Evolutionary conservation across 2,888 invertebrate species (phyloP), one percentile per base, ranked within the genome.

Genomic region (Lissocephala sabroskyi): DNA sequence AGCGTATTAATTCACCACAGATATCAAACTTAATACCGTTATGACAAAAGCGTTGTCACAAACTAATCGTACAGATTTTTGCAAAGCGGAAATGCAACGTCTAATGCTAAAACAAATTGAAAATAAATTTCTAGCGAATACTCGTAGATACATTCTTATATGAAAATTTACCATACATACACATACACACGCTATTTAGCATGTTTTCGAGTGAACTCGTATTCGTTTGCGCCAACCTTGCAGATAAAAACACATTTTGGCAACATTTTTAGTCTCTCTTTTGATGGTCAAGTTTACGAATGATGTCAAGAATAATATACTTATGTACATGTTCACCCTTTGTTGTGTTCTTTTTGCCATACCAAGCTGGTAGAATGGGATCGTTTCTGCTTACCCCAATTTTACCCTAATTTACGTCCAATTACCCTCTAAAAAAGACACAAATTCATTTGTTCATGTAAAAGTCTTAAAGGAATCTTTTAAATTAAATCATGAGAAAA

Each of bases 11-110:
- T 23, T 7, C 23, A 23, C 23, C 23, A 23, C 23, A 23, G 4
- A 23, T 7, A 23, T n/a, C 4, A 23, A 23, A 23, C 4, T 23
- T 23, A 23, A 23, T 5, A 23, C 52, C 52, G 47, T 36, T 43
- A 43, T 43, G 47, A 43, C 35, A 47, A 37, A 52, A 33, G 26
- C 39, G 13, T 52, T 47, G 17, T 43, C 43, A 47, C 10, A 35
- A 52, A 52, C 52, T 52, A 36, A 52, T 33, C 40, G 23, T 13
- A 16, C 19, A 35, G 46, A 37, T 28, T 36, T 43, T 40, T 19
- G 11, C 13, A 36, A 47, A 52, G 43, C 52, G 52, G 52, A 52
- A 52, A 52, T 47, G 23, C 52, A 44, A 40, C 29, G 44, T 32
- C 23, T 18, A 36, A 37, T 28, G 16, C 13, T 36, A 42, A 30